phyloP scores from a whole-genome alignment of 2,797 vertebrate genomes.

The Acanthis flammea region DNA sequence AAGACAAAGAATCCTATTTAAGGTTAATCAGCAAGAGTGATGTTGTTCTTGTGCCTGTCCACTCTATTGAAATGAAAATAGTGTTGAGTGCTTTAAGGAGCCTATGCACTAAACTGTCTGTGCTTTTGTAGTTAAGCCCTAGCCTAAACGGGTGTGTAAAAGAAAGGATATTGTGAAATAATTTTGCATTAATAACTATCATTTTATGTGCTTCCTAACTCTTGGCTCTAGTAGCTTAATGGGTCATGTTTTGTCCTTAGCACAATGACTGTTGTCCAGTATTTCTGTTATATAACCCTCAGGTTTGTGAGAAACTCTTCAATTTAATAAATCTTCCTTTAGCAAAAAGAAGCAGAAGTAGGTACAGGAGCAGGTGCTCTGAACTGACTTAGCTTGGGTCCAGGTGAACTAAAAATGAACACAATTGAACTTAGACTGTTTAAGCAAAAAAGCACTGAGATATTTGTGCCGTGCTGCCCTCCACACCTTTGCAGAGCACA shows the following conservation, averaged over 20 bases:
- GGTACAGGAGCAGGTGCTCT: background rate
- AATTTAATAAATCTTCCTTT: background rate
- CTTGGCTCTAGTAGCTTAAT: background rate
- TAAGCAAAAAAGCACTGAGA: background rate
- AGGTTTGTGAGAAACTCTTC: background rate
- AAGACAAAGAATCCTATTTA: background rate
- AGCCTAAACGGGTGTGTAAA: background rate
- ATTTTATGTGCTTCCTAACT: background rate
- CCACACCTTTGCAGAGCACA: background rate
- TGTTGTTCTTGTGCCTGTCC: background rate
- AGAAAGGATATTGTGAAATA: background rate
- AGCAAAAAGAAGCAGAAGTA: background rate
- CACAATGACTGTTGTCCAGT: background rate
- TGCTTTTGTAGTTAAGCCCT: background rate
- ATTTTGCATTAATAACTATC: background rate
- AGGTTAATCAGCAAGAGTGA: background rate
- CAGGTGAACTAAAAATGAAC: background rate
- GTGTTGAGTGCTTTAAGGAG: background rate
- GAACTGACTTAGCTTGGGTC: background rate
- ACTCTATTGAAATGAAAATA: background rate
- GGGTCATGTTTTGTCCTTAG: background rate
- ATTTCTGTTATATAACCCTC: background rate
- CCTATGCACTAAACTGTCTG: background rate
- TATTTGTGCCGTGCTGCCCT: rapidly evolving
- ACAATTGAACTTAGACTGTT: background rate